Conservation (phyloP, 1,140 invertebrate species). For the Adoxophyes honmai region DNA sequence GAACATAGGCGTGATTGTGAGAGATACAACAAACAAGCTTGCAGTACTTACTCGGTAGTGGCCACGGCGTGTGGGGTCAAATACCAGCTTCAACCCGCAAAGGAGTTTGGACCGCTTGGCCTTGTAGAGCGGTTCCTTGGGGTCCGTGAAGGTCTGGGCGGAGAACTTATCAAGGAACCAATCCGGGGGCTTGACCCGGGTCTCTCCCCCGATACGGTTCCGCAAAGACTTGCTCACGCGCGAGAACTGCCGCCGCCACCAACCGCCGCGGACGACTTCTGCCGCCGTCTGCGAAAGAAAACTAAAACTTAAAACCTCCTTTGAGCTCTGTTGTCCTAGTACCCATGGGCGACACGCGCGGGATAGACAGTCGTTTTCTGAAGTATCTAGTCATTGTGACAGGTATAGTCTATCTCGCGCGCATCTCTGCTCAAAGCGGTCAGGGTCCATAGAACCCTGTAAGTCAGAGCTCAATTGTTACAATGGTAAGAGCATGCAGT, state of each 20-base stretch:
- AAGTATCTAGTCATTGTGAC: no score
- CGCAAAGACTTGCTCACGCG: constrained; percentile 35
- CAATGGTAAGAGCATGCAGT: no score
- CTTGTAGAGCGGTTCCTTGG: constrained; percentile 68
- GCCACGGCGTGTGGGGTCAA: constrained; percentile 80
- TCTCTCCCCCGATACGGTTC: constrained; percentile 37
- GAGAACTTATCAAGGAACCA: constrained; percentile 81
- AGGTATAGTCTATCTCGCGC: no score
- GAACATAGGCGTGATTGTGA: no score
- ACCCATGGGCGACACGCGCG: no score
- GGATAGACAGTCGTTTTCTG: no score
- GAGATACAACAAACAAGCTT: no score
- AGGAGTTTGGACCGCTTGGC: constrained; percentile 63
- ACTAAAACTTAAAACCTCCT: not conserved
- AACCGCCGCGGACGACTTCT: constrained; percentile 27
- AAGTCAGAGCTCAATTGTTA: no score
- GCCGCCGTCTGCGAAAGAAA: constrained; percentile 27
- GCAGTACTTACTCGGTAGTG: constrained; percentile 78
- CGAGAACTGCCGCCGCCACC: constrained; percentile 35
- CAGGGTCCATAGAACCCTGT: no score
- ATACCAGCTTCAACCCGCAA: constrained; percentile 77
- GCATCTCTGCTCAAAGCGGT: no score
- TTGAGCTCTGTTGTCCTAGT: no score
- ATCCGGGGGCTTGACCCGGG: constrained; percentile 72
- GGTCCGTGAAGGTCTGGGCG: constrained; percentile 57